Base-by-base conservation (phyloP, 2,797 vertebrate genomes). In the Protonibea diacanthus region DNA sequence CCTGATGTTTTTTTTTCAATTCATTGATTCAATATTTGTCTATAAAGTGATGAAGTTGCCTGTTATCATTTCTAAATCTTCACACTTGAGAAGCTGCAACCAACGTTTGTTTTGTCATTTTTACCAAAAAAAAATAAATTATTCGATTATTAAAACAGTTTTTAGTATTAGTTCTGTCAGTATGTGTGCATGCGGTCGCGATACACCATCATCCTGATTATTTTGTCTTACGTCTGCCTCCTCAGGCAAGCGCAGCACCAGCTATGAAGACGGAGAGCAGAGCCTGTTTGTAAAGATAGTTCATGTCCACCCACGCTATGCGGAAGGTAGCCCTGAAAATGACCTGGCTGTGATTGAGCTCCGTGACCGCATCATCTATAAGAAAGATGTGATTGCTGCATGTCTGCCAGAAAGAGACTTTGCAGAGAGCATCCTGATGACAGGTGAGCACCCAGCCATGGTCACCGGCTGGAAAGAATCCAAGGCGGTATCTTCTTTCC, bases 331-430 rank as follows among this genome's bases (percentile, higher is more conserved):
- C 17, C 81, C 89, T 18, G 93, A 95, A 12, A 93, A 95, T 3
- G 92, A 96, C 88, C 63, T 96, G 71, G 95, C 95, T 5, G 78
- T 95, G 74, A 48, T 96, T 3, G 93, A 95, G 85, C 94, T 96
- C 60, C 70, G 53, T 0, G 84, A 83, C 42, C 88, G 15, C 74
- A 94, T 96, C 20, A 0, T 0, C 12, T 89, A 94, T 23, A 93
- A 84, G 76, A 89, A 38, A 40, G 29, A 61, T 0, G 81, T 91
- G 5, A 1, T 76, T 0, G 65, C 93, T 0, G 95, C 84, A 45
- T 96, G 95, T 75, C 86, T 96, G 60, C 95, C 95, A 0, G 95
- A 96, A 56, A 91, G 66, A 60, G 94, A 95, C 87, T 96, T 96
- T 42, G 93, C 95, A 0, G 95, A 95, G 11, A 93, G 49, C 20